Base-by-base conservation (phyloP, 2,888 invertebrate genomes). In the Nephrotoma flavescens region DNA sequence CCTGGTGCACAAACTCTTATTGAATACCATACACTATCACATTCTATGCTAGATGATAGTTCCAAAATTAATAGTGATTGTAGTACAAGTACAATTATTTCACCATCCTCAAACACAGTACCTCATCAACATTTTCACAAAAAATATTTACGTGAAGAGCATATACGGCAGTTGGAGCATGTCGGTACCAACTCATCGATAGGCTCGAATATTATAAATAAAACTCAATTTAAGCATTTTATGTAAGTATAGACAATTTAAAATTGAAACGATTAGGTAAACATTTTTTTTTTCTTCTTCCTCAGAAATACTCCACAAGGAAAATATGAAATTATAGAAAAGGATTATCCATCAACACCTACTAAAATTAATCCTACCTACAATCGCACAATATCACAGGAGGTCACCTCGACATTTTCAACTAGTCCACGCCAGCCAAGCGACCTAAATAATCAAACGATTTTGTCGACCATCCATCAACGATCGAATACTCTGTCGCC, bases 131-230 rank as follows among this genome's bases (percentile, higher is more conserved):
- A 92, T 89, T 91, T 92, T 87, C 92, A 92, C 88, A 92, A 92
- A 88, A 92, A 91, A 89, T 92, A 92, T 89, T 88, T 92, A 88
- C 90, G 92, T 41, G 88, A 87, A 83, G 92, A 91, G 87, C 91
- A 91, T 88, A 91, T 91, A 90, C 90, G 91, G 86, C 90, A 90
- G n/a, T 89, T 89, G 71, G 86, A 87, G 47, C 86, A 87, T 83
- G 86, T 52, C 31, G 85, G n/a, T 44, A 71, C 19, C 4, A 19
- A 15, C n/a, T 44, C 44, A 71, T 71, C 71, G 6, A 19, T 71
- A 31, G 71, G 71, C 4, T 71, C 71, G 71, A 71, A 71, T 31
- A 71, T 71, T 31, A 71, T 71, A 19, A 44, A 44, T 85, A 19
- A 85, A 85, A 85, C 85, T 44, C 85, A 44, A 85, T 85, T 42